These are phyloP conservation scores for Sisor rabdophorus DNA, from an alignment of 2,113 vertebrate species.

Conservation along the genomic window DNA sequence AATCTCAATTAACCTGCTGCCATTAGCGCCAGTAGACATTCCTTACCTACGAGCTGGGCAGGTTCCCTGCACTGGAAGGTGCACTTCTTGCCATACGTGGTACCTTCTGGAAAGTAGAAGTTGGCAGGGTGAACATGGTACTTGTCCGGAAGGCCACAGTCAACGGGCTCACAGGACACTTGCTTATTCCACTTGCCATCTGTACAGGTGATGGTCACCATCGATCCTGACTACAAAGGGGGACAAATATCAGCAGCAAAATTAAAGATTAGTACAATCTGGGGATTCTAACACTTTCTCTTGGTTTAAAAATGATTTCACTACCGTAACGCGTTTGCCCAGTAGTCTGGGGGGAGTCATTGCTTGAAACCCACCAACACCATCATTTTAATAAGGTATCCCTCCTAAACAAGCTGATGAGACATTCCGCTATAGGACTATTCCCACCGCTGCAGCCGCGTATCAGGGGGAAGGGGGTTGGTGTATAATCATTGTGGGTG, in stretches of 20 bases:
- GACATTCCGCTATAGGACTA: background rate
- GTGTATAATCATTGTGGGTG: too few species aligned
- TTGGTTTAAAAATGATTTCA: background rate
- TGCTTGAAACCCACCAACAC: background rate
- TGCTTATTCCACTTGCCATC: conserved; percentile 96
- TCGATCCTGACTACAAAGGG: conserved; percentile 68
- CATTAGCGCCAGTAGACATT: background rate
- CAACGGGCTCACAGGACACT: conserved; percentile 88
- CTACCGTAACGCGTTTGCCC: background rate
- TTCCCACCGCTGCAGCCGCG: background rate
- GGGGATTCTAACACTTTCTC: background rate
- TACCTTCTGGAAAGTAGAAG: conserved; percentile 87
- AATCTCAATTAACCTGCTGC: background rate
- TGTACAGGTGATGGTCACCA: conserved; percentile 81
- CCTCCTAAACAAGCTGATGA: background rate
- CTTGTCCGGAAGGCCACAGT: conserved; percentile 92
- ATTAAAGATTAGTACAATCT: background rate
- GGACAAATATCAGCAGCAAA: background rate
- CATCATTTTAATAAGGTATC: background rate
- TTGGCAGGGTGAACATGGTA: conserved; percentile 88
- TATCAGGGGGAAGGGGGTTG: background rate
- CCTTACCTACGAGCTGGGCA: conserved; percentile 87
- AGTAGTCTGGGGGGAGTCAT: background rate
- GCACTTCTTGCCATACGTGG: conserved; percentile 87
- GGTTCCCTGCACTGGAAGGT: conserved; percentile 88